Evolutionary conservation across 2,888 invertebrate genomes (phyloP).

Genomic region (Campoplex capitator): DNA sequence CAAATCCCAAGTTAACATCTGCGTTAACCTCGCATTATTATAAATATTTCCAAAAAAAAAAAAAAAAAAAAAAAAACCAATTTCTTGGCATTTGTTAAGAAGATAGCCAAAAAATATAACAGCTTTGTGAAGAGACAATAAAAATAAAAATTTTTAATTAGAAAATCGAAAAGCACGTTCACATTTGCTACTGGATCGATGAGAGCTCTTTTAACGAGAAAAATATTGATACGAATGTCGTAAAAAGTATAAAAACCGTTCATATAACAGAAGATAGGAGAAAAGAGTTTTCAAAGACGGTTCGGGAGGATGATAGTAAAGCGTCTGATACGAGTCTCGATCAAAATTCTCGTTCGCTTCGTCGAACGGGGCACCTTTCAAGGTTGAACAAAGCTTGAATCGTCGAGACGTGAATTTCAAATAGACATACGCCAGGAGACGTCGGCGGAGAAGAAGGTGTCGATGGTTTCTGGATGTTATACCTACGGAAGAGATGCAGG

Average conservation of each 20-base stretch:
- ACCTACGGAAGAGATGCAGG: not conserved
- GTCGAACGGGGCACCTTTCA: constrained; percentile 49
- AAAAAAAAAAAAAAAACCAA: not conserved
- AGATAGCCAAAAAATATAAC: not conserved
- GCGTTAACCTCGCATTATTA: constrained; percentile 5
- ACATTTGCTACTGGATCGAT: not conserved
- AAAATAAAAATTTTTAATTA: not conserved
- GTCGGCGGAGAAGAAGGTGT: constrained; percentile 25
- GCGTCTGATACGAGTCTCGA: constrained; percentile 44
- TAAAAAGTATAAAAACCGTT: constrained; percentile 20
- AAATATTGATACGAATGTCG: constrained; percentile 55
- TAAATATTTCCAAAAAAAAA: not conserved
- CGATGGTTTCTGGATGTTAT: constrained; percentile 30
- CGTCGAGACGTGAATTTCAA: constrained; percentile 59
- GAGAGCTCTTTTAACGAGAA: not conserved
- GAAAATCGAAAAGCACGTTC: no score
- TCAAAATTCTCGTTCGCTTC: constrained; percentile 61
- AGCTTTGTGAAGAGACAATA: not conserved
- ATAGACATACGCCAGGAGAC: constrained; percentile 42
- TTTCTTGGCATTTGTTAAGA: not conserved
- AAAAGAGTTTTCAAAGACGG: not conserved
- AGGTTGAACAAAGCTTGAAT: constrained; percentile 62
- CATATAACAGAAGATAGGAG: constrained; percentile 29
- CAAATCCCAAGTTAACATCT: constrained; percentile 43
- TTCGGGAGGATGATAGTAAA: constrained; percentile 20